Evolutionary conservation across 2,797 vertebrate species (phyloP).

Genomic region (Rhodeus uyekii): DNA sequence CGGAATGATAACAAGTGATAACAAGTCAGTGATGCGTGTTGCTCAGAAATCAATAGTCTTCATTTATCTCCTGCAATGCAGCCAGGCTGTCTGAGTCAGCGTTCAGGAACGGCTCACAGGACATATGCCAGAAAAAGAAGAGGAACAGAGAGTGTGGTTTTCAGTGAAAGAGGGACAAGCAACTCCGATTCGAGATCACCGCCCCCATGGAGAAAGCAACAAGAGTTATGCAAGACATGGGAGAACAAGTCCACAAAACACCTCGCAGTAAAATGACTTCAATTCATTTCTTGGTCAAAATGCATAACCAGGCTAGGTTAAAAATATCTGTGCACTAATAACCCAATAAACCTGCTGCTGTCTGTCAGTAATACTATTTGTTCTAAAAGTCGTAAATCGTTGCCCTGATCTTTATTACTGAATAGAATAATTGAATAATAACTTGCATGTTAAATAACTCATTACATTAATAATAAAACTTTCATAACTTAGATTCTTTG

Average conservation of each 20-base stretch:
- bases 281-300: background rate
- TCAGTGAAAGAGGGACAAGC: constrained; percentile 21
- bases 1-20: constrained; percentile 40
- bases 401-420: background rate
- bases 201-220: constrained; percentile 57
- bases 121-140: constrained; percentile 44
- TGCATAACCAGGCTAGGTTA: constrained; percentile 1
- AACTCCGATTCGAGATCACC: constrained; percentile 47
- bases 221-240: constrained; percentile 62
- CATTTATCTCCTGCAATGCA: constrained; percentile 47
- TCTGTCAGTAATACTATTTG: background rate
- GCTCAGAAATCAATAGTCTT: constrained; percentile 22
- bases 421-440: background rate
- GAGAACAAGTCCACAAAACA: constrained; percentile 4
- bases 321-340: background rate
- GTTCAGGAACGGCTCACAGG: constrained; percentile 48
- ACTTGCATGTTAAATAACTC: background rate
- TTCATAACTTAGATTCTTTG: background rate
- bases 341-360: background rate
- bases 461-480: background rate
- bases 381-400: background rate
- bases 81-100: constrained; percentile 63
- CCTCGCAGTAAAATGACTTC: background rate
- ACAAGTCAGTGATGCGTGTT: constrained; percentile 1
- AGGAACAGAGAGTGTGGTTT: constrained; percentile 25